These are phyloP conservation scores for Gymnarchus niloticus DNA, from an alignment of 2,113 vertebrate genomes.

Conservation along the genomic window DNA sequence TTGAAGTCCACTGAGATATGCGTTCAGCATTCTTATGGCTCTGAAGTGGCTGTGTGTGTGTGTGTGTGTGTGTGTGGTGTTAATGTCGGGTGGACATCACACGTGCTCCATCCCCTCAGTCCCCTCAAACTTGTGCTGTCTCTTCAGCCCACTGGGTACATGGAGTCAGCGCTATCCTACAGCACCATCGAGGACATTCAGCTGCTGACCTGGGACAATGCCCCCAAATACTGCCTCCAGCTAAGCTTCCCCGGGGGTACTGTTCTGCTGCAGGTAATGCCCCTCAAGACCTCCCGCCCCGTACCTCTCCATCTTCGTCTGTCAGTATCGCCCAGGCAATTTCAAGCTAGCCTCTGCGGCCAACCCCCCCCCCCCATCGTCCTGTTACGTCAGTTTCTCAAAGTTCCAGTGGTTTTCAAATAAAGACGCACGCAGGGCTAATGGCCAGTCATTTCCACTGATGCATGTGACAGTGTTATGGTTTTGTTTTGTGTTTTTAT, in stretches of 20 bases:
- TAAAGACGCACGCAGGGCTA: background rate
- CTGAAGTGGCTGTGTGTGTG: background rate
- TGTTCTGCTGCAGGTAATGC: conserved; percentile 85
- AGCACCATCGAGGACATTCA: conserved; percentile 96
- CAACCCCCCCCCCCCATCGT: no score
- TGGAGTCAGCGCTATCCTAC: conserved; percentile 94
- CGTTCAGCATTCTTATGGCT: background rate
- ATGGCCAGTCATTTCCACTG: background rate
- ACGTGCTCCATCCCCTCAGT: no score
- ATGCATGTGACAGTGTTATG: background rate
- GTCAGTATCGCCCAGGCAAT: no score
- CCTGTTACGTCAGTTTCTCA: no score
- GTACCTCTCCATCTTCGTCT: background rate
- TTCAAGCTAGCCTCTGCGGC: no score
- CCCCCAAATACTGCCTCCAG: conserved; percentile 98
- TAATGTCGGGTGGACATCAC: background rate
- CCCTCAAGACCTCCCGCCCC: background rate
- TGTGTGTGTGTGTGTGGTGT: background rate
- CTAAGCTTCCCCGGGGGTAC: conserved; percentile 92
- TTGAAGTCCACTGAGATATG: background rate
- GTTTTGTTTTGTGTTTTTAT: background rate
- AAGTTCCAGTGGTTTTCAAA: no score
- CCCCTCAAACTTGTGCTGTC: background rate
- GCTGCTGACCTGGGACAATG: conserved; percentile 97
- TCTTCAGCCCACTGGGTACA: conserved; percentile 92